phyloP scores from a whole-genome alignment of 2,797 vertebrate genomes.

The Microtus agrestis region DNA sequence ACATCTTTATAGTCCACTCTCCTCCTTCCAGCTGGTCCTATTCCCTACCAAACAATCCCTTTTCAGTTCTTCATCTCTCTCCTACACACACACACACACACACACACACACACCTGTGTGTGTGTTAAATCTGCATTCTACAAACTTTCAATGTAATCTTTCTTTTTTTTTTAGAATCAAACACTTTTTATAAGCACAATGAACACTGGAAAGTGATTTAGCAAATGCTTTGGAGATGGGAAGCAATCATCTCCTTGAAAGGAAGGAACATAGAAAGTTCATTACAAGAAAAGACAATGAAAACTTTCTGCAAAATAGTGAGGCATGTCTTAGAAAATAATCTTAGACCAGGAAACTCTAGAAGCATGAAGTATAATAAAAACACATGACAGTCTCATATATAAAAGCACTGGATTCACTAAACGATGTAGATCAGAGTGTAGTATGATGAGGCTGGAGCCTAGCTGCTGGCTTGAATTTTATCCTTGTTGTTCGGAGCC shows the following conservation, averaged over 20 bases:
- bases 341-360: background rate
- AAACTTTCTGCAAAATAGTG: background rate
- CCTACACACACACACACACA: background rate
- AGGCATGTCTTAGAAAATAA: background rate
- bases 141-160: background rate
- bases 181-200: background rate
- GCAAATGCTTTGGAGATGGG: background rate
- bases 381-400: background rate
- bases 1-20: background rate
- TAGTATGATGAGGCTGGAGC: fast-evolving
- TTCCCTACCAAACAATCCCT: too few species aligned
- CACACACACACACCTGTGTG: background rate
- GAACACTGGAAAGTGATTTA: background rate
- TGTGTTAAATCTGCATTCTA: too few species aligned
- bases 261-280: background rate
- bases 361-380: background rate
- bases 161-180: constrained; percentile 17
- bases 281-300: background rate
- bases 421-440: background rate
- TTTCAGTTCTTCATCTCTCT: background rate
- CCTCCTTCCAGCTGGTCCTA: too few species aligned
- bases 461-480: background rate
- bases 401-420: background rate
- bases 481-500: background rate
- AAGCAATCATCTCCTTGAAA: background rate